Evolutionary conservation across 2,797 vertebrate species (phyloP).

Genomic region (Manis crassicaudata): DNA sequence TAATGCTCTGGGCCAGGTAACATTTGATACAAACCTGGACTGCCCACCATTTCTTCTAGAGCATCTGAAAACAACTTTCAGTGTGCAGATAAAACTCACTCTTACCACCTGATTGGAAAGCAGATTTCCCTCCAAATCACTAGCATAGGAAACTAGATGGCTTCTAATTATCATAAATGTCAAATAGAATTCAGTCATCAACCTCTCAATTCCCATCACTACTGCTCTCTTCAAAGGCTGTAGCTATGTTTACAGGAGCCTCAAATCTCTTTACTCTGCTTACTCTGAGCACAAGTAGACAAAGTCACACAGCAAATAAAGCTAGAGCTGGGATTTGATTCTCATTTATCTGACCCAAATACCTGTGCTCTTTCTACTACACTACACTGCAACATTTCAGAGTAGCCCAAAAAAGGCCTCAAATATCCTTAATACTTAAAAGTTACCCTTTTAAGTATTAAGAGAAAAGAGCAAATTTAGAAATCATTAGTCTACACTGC

Average conservation of each 20-base stretch:
- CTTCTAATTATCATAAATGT: background rate
- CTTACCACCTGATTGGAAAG: background rate
- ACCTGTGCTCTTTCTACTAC: background rate
- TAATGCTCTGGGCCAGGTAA: background rate
- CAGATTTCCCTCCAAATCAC: background rate
- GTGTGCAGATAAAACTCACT: background rate
- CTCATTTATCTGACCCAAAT: background rate
- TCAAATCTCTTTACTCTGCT: background rate
- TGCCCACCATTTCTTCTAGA: background rate
- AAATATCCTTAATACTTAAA: background rate
- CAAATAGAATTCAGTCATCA: background rate
- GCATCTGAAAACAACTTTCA: conserved; percentile 1
- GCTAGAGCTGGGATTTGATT: background rate
- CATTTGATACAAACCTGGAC: background rate
- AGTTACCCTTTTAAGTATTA: background rate
- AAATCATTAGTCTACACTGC: background rate
- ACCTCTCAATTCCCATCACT: background rate
- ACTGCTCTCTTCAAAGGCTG: background rate
- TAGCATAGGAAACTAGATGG: background rate
- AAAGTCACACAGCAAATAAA: background rate
- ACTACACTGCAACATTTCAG: background rate
- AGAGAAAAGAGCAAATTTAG: background rate
- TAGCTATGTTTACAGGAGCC: background rate
- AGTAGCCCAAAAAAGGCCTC: background rate
- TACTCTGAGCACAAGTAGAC: background rate